Conservation (phyloP, 2,797 vertebrate genomes). For the Eulemur albifrons region DNA sequence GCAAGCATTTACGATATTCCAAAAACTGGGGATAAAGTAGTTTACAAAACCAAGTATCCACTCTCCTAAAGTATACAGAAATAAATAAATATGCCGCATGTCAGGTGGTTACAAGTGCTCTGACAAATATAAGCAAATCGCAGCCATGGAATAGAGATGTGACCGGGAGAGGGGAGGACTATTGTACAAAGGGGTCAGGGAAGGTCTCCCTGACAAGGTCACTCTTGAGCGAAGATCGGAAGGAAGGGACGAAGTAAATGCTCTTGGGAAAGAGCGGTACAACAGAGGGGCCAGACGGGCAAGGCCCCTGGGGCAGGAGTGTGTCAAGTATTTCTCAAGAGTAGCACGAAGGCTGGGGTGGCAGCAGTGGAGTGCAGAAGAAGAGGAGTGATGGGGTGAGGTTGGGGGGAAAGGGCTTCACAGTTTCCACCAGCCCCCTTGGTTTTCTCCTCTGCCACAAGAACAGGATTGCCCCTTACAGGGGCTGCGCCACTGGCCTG, state of each 20-base stretch:
- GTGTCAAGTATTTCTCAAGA: background rate
- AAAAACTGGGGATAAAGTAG: too few species aligned
- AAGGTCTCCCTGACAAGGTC: background rate
- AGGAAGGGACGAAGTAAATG: background rate
- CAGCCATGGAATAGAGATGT: background rate
- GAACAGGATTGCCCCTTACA: too few species aligned
- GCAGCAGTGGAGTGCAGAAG: background rate
- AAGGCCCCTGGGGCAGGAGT: background rate
- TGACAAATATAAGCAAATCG: background rate
- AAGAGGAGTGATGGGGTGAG: too few species aligned
- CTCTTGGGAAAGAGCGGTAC: background rate
- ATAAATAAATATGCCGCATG: background rate
- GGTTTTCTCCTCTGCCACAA: background rate
- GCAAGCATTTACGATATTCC: background rate
- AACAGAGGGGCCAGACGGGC: background rate
- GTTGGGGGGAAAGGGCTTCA: background rate
- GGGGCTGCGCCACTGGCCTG: background rate
- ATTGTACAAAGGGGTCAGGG: background rate
- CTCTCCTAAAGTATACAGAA: background rate
- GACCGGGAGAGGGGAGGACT: background rate
- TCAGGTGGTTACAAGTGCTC: background rate
- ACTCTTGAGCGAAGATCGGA: background rate
- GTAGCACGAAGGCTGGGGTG: too few species aligned
- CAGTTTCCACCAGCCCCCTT: background rate
- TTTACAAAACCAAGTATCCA: background rate